Base-by-base conservation (phyloP, 2,888 invertebrate genomes). In the Thera britannica region DNA sequence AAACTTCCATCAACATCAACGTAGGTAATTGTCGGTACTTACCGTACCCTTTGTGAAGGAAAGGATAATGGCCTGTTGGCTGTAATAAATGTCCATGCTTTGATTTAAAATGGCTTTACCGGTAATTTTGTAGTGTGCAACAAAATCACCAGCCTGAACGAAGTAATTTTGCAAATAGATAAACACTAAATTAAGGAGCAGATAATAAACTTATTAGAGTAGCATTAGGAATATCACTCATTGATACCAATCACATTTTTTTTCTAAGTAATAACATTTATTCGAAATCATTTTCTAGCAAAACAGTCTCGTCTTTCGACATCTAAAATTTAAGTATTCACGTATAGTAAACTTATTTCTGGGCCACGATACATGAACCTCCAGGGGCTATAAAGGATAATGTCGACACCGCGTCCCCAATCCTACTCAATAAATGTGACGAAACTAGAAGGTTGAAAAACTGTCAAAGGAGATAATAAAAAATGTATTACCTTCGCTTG, bases 391-490 rank as follows among this genome's bases (percentile, higher is more conserved):
- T 62, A 70, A 65, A 70, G 69, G 70, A 70, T 58, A 65, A 62
- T 73, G 69, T 70, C 72, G 67, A 72, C 73, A 75, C 67, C 64
- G 58, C 58, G 71, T 64, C 58, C 73, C 56, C 67, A 71, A 72
- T 74, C 67, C 66, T 71, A 59, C 71, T 62, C 67, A 68, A 75
- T 74, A 71, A 72, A 70, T 59, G 71, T 75, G 73, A 70, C 64
- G 71, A 71, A 74, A 75, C 65, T 62, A 67, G 58, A 64, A 62
- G 58, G 57, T 62, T 72, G 62, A 68, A 72, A 36, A 52, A 51
- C 65, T 81, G 80, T 79, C 81, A 80, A 79, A 84, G 72, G 78
- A 81, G 87, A 88, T 86, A 84, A 83, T 83, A 77, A 76, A 60
- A 72, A 74, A 77, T 79, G 75, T 77, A 82, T 75, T 78, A 73